Conservation (phyloP, 1,140 invertebrate species). For the Stenopsyche tienmushanensis region DNA sequence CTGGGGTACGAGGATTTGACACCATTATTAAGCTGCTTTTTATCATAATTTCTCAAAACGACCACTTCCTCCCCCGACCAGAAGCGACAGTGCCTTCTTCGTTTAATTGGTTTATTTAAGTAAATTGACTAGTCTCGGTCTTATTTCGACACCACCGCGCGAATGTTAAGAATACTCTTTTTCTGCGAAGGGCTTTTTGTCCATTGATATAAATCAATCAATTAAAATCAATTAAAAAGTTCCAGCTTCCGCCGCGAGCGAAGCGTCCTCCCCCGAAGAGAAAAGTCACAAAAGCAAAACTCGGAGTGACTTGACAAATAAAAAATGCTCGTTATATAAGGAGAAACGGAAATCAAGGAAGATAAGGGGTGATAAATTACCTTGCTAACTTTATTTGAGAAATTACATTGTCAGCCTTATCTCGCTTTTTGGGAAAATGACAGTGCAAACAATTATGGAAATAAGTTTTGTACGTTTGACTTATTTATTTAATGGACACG, state of each 20-base stretch:
- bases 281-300: background rate
- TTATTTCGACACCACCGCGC: too few relatives aligned
- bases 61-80: too few relatives aligned
- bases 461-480: constrained; percentile 28
- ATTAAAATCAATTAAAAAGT: constrained; percentile 13
- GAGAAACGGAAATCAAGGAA: constrained; percentile 19
- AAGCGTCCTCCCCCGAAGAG: too few relatives aligned
- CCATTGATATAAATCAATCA: too few relatives aligned
- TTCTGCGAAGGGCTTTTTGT: too few relatives aligned
- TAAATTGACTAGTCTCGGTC: too few relatives aligned
- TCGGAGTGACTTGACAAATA: background rate
- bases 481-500: constrained; percentile 18
- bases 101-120: too few relatives aligned
- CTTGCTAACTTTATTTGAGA: constrained; percentile 41
- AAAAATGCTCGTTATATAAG: constrained; percentile 31
- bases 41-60: too few relatives aligned
- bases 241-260: background rate
- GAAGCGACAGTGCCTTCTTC: too few relatives aligned
- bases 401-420: constrained; percentile 39
- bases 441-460: constrained; percentile 38
- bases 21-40: too few relatives aligned
- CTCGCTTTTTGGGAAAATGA: constrained; percentile 29
- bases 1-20: too few relatives aligned
- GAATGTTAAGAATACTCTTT: too few relatives aligned
- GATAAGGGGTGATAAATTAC: constrained; percentile 42